These are phyloP conservation scores for Festucalex cinctus DNA, from an alignment of 2,113 vertebrate genomes.

Conservation along the genomic window DNA sequence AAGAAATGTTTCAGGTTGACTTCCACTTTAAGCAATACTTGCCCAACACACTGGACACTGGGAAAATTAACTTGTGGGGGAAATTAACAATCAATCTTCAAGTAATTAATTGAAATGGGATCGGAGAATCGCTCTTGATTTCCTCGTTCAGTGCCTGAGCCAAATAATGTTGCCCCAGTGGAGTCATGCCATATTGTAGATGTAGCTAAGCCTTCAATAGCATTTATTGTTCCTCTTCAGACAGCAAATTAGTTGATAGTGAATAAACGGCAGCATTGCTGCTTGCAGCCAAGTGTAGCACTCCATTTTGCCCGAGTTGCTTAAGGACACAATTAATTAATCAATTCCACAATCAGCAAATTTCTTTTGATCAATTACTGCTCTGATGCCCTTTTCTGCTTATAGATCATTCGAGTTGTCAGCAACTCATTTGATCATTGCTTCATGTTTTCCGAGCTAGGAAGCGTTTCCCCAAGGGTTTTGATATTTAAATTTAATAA, in stretches of 20 bases:
- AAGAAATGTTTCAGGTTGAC: too few species aligned
- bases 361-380: background rate
- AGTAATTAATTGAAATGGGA: background rate
- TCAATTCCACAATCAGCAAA: background rate
- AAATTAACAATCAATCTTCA: background rate
- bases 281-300: background rate
- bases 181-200: background rate
- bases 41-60: background rate
- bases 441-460: background rate
- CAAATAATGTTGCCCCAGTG: background rate
- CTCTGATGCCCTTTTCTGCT: background rate
- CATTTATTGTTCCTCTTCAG: background rate
- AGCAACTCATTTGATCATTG: background rate
- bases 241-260: background rate
- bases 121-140: background rate
- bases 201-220: background rate
- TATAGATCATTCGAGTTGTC: background rate
- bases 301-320: background rate
- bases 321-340: background rate
- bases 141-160: background rate
- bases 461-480: background rate
- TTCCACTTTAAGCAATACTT: background rate
- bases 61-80: background rate
- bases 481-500: slow-evolving; percentile 2
- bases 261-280: background rate